These are phyloP conservation scores for Palythoa heliodiscus DNA, from an alignment of 92 coral and sea anemone species.

Conservation along the genomic window DNA sequence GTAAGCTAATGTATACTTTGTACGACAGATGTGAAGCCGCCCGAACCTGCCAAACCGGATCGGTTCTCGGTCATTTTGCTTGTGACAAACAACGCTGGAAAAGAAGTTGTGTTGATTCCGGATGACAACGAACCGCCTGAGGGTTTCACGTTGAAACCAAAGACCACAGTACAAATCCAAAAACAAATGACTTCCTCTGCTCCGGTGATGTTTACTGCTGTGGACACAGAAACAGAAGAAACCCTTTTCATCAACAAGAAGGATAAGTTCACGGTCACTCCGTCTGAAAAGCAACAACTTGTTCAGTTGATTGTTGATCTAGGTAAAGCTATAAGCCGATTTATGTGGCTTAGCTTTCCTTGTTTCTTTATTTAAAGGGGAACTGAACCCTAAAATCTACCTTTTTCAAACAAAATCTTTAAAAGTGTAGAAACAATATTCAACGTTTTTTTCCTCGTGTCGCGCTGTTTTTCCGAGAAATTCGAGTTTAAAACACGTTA, in stretches of 20 bases:
- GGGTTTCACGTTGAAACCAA: conserved; percentile 62
- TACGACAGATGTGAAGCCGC: conserved; percentile 46
- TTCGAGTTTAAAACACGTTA: too few species aligned
- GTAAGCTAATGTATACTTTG: neutral
- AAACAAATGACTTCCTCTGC: conserved; percentile 54
- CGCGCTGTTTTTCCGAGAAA: too few species aligned
- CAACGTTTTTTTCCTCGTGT: too few species aligned
- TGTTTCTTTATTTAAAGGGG: neutral
- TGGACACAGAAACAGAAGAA: conserved; percentile 79
- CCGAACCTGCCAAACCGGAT: conserved; percentile 46
- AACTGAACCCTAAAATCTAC: too few species aligned
- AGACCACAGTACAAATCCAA: conserved; percentile 62
- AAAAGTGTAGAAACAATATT: too few species aligned
- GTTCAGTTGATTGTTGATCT: conserved; percentile 45
- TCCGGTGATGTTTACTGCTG: conserved; percentile 70
- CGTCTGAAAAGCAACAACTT: conserved; percentile 63
- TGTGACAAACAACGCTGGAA: conserved; percentile 78
- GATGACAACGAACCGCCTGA: conserved; percentile 83
- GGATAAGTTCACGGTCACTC: conserved; percentile 63
- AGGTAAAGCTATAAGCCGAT: conserved; percentile 37
- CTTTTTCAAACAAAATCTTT: too few species aligned
- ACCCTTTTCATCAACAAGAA: conserved; percentile 70
- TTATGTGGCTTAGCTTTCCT: neutral
- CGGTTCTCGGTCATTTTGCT: conserved; percentile 64
- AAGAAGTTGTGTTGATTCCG: conserved; percentile 67